Evolutionary conservation across 2,888 invertebrate genomes (phyloP), one percentile per base, ranked within the genome.

Genomic region (Athrips mouffetella): DNA sequence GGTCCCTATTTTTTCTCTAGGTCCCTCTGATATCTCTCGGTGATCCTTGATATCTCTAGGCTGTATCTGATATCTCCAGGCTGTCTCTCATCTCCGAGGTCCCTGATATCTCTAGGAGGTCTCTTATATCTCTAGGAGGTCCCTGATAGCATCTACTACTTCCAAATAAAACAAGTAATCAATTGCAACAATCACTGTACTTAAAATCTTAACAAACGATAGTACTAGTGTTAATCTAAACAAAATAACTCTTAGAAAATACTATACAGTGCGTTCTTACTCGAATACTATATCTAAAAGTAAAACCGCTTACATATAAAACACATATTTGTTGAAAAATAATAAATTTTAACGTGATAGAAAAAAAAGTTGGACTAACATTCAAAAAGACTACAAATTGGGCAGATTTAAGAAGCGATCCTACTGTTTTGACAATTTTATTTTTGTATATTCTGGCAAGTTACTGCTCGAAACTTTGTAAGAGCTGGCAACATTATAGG

Each of bases 231-330:
- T n/a, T 27, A 46, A 31, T 42, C 33, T 31, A 10, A 39, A 47
- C 25, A 29, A 49, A 56, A 62, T 59, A 61, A 59, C 58, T 54
- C 67, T 68, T 68, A 68, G 49, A 54, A 67, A 67, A 63, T 66
- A 61, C 50, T 53, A 57, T 56, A 59, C 30, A 56, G 56, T 55
- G 56, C 59, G 53, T 58, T 55, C 66, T 67, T 70, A 65, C 18
- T 53, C 42, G 49, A 59, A 55, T n/a, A 54, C 62, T 64, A 60
- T 53, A 64, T 67, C 67, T 67, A 70, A 65, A 69, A 67, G 64
- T 49, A 50, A 51, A 49, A 51, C 20, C 57, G 57, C 62, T 65
- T 65, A 62, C 54, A 58, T 50, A 59, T 51, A 59, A 58, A 23
- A 11, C 16, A n/a, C 3, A 29, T 1, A 15, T 31, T 3, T 15